Evolutionary conservation across 1,140 invertebrate species (phyloP), one percentile per base, ranked within the genome.

Genomic region (Anastatus disparis): DNA sequence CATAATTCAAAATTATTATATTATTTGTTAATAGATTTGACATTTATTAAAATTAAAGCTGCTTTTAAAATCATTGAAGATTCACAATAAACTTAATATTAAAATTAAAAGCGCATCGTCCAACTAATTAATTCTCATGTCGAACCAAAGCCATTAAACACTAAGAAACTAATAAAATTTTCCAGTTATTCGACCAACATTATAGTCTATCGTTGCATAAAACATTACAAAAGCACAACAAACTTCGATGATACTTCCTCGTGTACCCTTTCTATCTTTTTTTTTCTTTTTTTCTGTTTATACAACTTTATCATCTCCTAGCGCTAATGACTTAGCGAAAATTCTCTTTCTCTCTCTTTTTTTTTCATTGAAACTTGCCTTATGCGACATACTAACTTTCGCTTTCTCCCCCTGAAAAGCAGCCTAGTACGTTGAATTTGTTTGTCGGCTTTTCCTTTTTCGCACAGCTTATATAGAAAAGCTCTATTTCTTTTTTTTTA

Each of bases 391-490:
- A 35, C 31, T 35, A n/a, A n/a, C 31, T 35, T 10, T 35, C 31
- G 31, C 31, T 35, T 15, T 44, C 42, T 13, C 42, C 15, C 42
- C 15, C 31, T 35, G 46, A 63, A 63, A 31, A 38, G 46, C 46
- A 27, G 27, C 26, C 27, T 63, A n/a, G 15, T 29, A n/a, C n/a
- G n/a, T n/a, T n/a, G n/a, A n/a, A 29, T 61, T 29, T 67, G 64
- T 59, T 70, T 53, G 46, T 48, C 35, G 27, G 27, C 44, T 69
- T 69, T 69, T 38, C 55, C 42, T 58, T 22, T n/a, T 67, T 46
- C 44, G 65, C 22, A 40, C 20, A 40, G 50, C 50, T 35, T 44
- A n/a, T n/a, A n/a, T n/a, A n/a, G n/a, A n/a, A n/a, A n/a, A n/a
- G n/a, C n/a, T n/a, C n/a, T n/a, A n/a, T n/a, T n/a, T n/a, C n/a